Evolutionary conservation across 2,888 invertebrate species (phyloP).

Genomic region (Micropterix aruncella): DNA sequence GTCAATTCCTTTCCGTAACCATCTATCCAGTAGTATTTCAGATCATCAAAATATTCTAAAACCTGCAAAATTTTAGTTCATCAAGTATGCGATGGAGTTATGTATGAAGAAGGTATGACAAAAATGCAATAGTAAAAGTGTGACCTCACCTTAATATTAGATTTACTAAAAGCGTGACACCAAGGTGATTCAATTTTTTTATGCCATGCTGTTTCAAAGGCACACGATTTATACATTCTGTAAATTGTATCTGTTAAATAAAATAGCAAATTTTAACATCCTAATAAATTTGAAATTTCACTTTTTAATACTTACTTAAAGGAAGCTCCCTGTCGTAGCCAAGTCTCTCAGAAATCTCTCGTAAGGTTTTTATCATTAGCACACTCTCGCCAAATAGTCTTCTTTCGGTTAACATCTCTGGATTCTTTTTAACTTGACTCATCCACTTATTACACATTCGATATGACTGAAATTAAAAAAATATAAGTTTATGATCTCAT

Average conservation of each 20-base stretch:
- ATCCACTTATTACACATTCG: conserved; percentile 61
- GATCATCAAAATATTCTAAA: conserved; percentile 61
- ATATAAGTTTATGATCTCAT: too few relatives aligned
- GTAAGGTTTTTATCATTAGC: conserved; percentile 41
- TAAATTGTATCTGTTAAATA: conserved; percentile 37
- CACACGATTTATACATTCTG: conserved; percentile 60
- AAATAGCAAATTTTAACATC: neutral
- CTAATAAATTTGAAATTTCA: too few relatives aligned
- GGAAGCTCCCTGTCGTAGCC: conserved; percentile 37
- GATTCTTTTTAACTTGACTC: conserved; percentile 53
- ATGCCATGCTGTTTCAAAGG: conserved; percentile 73
- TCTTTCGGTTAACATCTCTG: conserved; percentile 41
- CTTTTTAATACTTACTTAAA: conserved; percentile 40
- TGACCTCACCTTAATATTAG: conserved; percentile 37
- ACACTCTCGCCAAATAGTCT: conserved; percentile 36
- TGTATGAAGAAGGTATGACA: too few relatives aligned
- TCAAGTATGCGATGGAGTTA: too few relatives aligned
- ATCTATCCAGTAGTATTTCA: conserved; percentile 70
- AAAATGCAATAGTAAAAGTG: too few relatives aligned
- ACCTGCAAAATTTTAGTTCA: conserved; percentile 5
- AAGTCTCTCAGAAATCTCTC: conserved; percentile 42
- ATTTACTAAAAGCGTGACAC: conserved; percentile 57
- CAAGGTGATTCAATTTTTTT: conserved; percentile 52
- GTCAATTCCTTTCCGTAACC: conserved; percentile 67
- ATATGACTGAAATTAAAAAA: conserved; percentile 71